phyloP scores from a whole-genome alignment of 2,888 invertebrate genomes.

The Protodeltote pygarga region DNA sequence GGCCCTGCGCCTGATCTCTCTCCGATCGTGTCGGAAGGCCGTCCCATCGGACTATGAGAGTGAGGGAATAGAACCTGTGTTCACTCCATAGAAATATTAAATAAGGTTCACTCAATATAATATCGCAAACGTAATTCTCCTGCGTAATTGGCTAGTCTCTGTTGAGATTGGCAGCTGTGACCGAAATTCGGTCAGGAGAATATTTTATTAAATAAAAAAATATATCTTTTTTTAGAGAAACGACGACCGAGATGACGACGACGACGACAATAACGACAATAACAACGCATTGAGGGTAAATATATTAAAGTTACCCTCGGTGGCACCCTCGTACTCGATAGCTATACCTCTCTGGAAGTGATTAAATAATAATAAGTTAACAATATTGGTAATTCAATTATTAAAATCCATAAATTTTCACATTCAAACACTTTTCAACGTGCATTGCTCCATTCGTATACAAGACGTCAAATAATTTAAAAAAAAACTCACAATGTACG shows the following conservation, averaged over 20 bases:
- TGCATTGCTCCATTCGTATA: constrained; percentile 35
- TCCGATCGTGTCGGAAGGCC: too few species aligned
- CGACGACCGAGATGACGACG: constrained; percentile 15
- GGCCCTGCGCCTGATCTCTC: too few species aligned
- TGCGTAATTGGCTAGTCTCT: too few species aligned
- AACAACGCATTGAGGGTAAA: constrained; percentile 27
- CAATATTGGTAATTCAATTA: background rate
- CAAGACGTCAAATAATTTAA: constrained; percentile 9
- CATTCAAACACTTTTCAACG: constrained; percentile 2
- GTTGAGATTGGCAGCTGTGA: too few species aligned
- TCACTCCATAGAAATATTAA: too few species aligned
- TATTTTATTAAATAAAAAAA: background rate
- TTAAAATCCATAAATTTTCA: background rate
- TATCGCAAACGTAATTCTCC: too few species aligned
- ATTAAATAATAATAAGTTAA: background rate
- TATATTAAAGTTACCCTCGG: constrained; percentile 6
- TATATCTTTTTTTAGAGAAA: constrained; percentile 10
- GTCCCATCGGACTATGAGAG: too few species aligned
- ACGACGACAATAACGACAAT: constrained; percentile 7
- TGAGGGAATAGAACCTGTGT: too few species aligned
- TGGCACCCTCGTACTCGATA: background rate
- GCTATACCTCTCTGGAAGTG: constrained; percentile 1
- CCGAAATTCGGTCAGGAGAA: too few species aligned
- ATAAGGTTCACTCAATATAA: too few species aligned
- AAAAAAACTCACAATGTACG: constrained; percentile 3